Evolutionary conservation across 92 coral and sea anemone genomes (phyloP), one percentile per base, ranked within the genome.

Genomic region (Epizoanthus ramosus): DNA sequence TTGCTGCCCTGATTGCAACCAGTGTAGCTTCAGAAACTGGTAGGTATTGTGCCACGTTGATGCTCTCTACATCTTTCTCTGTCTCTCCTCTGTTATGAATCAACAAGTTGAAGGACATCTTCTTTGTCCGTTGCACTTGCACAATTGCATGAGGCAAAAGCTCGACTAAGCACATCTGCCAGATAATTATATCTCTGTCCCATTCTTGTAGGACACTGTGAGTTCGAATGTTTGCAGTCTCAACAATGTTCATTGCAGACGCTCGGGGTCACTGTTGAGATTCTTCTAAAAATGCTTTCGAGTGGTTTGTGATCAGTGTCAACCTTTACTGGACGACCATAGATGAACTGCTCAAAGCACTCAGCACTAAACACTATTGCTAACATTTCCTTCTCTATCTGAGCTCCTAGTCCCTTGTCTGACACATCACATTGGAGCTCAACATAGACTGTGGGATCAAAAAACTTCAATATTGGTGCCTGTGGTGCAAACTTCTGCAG

Each of bases 221-320:
- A 75, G 63, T 15, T 81, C 71, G n/a, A 60, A 73, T 23, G 61
- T 59, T 25, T 74, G 79, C 18, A 72, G 25, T 21, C 79, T n/a
- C 41, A 88, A 23, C 81, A 84, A 16, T 88, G 84, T 79, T 57
- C 79, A 65, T 54, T 84, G 86, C 24, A 88, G 71, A 22, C 86
- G 86, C 22, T 68, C 54, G 39, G 79, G 85, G 8, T 67, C 85
- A 10, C 85, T n/a, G n/a, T n/a, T n/a, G n/a, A n/a, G n/a, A n/a
- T n/a, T n/a, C n/a, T n/a, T n/a, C 31, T 53, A 39, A n/a, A 81
- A 16, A 70, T 81, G 19, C 85, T 54, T 13, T 69, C 69, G 0
- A 53, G 35, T 8, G 85, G 80, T 50, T 81, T 68, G 54, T 81
- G 75, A 21, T 81, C 85, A 18, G 79, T 81, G 16, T 80, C 61